A percentile compares a stretch with the other conserved stretches of the same genome.
Evolutionary conservation across 2,797 vertebrate genomes (phyloP).

Genomic region (Hemibagrus guttatus): DNA sequence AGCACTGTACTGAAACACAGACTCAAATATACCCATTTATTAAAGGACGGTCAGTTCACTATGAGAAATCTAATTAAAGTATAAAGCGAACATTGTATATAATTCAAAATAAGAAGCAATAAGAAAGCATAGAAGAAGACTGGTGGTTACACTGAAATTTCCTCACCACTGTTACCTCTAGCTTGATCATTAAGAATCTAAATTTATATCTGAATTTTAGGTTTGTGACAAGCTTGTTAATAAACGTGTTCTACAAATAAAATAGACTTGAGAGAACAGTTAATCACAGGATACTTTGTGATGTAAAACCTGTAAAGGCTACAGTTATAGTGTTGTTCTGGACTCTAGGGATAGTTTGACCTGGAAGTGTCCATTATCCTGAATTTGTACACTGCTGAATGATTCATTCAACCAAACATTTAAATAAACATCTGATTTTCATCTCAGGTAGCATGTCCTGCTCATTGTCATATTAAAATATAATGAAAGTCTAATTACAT

Average conservation of each 20-base stretch:
- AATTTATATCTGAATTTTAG: not conserved
- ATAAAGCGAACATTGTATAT: not conserved
- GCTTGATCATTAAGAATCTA: not conserved
- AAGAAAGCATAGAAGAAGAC: not conserved
- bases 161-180: not conserved
- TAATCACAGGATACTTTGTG: not conserved
- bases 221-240: not conserved
- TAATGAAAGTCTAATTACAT: not conserved
- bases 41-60: not conserved
- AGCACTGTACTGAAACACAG: not conserved
- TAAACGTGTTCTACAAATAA: not conserved
- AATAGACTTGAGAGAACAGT: not conserved
- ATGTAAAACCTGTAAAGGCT: not conserved
- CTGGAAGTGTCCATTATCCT: not conserved
- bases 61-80: not conserved
- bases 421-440: conserved; percentile 9
- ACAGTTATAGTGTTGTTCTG: not conserved
- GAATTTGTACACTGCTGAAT: not conserved
- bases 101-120: not conserved
- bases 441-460: no score
- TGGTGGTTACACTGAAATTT: not conserved
- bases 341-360: not conserved
- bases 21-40: not conserved
- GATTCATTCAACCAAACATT: not conserved
- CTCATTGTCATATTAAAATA: not conserved